These are phyloP conservation scores for Phyllotreta striolata DNA, from an alignment of 2,888 invertebrate genomes.

Conservation along the genomic window DNA sequence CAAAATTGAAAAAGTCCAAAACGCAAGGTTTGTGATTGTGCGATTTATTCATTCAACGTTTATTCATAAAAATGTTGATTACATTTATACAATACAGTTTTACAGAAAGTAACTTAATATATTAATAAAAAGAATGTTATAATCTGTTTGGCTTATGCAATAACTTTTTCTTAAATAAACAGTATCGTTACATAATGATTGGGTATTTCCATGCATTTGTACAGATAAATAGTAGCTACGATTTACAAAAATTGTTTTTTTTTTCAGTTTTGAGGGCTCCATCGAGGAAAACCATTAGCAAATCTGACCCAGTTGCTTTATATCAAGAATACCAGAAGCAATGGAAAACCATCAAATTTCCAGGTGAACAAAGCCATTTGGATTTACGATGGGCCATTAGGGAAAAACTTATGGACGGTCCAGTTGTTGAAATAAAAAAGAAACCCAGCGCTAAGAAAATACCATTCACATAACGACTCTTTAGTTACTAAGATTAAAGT, in stretches of 20 bases:
- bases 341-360: constrained; percentile 79
- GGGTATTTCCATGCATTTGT: too few relatives aligned
- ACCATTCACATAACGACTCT: constrained; percentile 4
- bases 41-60: background rate
- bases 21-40: constrained; percentile 32
- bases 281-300: constrained; percentile 49
- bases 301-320: constrained; percentile 76
- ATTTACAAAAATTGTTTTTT: background rate
- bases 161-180: constrained; percentile 14
- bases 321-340: constrained; percentile 79
- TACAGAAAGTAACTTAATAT: background rate
- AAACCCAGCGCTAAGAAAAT: constrained; percentile 28
- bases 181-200: too few relatives aligned
- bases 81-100: background rate
- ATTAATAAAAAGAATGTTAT: background rate
- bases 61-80: background rate
- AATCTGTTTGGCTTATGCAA: constrained; percentile 3
- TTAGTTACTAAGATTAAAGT: constrained; percentile 2
- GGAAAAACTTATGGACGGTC: constrained; percentile 70
- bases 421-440: constrained; percentile 39
- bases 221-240: background rate
- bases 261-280: constrained; percentile 69
- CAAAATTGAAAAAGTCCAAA: constrained; percentile 34
- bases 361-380: constrained; percentile 74
- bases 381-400: constrained; percentile 75